Percentiles rank a stretch among this genome's conserved stretches.
These are phyloP conservation scores for Smutsia temminckii DNA, from an alignment of 2,797 vertebrate genomes.

Conservation along the genomic window DNA sequence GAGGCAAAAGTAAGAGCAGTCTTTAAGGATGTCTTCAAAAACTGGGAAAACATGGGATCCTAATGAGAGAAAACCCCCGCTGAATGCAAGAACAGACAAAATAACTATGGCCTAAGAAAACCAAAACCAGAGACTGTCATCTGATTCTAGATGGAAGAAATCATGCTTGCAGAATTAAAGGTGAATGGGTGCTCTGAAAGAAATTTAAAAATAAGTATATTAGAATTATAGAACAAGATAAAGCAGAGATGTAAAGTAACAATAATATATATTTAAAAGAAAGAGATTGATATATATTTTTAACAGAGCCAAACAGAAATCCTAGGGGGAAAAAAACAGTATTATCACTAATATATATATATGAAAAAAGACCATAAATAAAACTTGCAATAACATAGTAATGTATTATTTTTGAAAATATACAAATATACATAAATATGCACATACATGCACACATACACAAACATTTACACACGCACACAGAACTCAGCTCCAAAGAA, in stretches of 20 bases:
- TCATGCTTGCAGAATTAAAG: not conserved
- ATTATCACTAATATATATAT: not conserved
- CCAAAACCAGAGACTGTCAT: not conserved
- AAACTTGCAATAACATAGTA: not conserved
- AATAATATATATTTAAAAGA: not conserved
- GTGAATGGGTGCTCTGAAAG: not conserved
- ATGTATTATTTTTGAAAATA: not conserved
- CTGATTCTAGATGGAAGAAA: not conserved
- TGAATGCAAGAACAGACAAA: not conserved
- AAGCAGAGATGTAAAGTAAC: not conserved
- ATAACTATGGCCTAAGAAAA: not conserved
- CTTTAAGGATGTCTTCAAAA: slow-evolving; percentile 36
- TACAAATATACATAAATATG: not conserved
- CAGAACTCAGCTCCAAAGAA: not conserved
- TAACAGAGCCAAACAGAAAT: not conserved
- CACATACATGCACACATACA: not conserved
- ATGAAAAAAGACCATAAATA: not conserved
- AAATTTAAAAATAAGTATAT: not conserved
- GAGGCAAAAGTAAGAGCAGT: not conserved
- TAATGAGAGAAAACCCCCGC: not conserved
- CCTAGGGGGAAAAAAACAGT: not conserved
- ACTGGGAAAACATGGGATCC: not conserved
- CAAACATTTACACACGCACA: too few relatives aligned
- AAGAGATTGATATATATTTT: not conserved
- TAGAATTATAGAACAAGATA: not conserved